Evolutionary conservation across 2,113 vertebrate genomes (phyloP).

Genomic region (Gambusia holbrooki): DNA sequence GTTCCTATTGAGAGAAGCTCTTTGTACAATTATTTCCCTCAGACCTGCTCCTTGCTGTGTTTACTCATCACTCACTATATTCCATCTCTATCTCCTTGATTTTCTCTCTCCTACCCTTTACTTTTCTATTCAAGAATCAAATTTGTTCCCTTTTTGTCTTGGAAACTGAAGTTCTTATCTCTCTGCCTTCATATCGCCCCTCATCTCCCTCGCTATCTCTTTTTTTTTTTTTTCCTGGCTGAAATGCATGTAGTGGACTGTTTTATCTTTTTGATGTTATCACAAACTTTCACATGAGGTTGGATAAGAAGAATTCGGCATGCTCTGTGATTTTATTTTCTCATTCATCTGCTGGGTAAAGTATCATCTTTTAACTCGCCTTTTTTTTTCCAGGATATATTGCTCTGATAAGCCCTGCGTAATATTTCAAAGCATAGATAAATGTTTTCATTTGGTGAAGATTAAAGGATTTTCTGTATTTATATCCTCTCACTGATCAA

Average conservation of each 20-base stretch:
- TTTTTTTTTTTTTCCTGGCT: constrained; percentile 40
- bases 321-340: constrained; percentile 42
- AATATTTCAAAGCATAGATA: constrained; percentile 74
- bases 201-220: constrained; percentile 54
- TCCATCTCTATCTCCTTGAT: constrained; percentile 22
- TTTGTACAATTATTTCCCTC: constrained; percentile 33
- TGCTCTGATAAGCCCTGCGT: constrained; percentile 62
- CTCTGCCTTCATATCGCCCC: constrained; percentile 54
- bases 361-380: constrained; percentile 20
- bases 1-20: constrained; percentile 38
- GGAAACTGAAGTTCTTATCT: constrained; percentile 58
- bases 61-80: constrained; percentile 31
- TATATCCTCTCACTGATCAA: constrained; percentile 68
- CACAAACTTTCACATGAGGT: constrained; percentile 59
- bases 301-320: constrained; percentile 50
- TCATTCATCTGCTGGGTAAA: constrained; percentile 44
- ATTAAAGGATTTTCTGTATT: constrained; percentile 73
- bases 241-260: constrained; percentile 48
- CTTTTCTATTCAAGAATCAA: constrained; percentile 29
- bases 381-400: constrained; percentile 44
- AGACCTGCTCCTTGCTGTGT: constrained; percentile 17
- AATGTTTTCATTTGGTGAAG: constrained; percentile 73
- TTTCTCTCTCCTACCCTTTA: constrained; percentile 20
- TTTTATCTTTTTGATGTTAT: constrained; percentile 70
- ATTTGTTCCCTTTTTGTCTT: constrained; percentile 43